Base-by-base conservation (phyloP, 2,888 invertebrate genomes). In the Trichacis sp. region DNA sequence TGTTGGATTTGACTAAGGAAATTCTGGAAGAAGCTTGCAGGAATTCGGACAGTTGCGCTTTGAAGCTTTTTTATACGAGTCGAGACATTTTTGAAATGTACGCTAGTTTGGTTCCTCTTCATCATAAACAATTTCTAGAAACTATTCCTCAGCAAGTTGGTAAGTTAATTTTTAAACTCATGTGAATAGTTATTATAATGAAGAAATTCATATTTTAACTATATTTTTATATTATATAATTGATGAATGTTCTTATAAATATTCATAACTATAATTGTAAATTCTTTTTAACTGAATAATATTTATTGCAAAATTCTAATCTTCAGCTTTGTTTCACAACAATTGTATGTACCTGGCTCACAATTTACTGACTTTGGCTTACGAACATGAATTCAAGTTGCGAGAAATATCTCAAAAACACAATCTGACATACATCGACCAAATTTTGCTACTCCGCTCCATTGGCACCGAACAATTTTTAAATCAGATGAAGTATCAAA, bases 321-420 rank as follows among this genome's bases (percentile, higher is more conserved):
- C n/a, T 86, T 38, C 84, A 91, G 95, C 93, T 4, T 80, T 96
- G 19, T 93, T 93, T 78, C 91, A 96, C 85, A 97, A 97, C 86
- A 97, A 97, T 84, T 96, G 96, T 81, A 91, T 93, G 90, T 97
- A 91, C 79, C 86, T 97, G 9, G 90, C 93, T 0, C 92, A 95
- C 85, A 88, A 90, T 74, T 85, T 93, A 55, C 87, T 89, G 55
- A 88, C 89, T 0, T 85, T 93, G 74, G 90, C 90, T 0, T 88
- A 89, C 74, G 89, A 89, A 77, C 94, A 93, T 88, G 85, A 88
- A 40, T 85, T 86, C 1, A 88, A 88, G 53, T 86, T 93, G 77
- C 88, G 89, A 1, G 84, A 85, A 0, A 83, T 87, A 0, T 80
- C 88, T 38, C 82, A 87, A 59, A 85, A 87, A 53, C 88, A 89